These are phyloP conservation scores for Oreonectes daqikongensis DNA, from an alignment of 2,797 vertebrate species.

Conservation along the genomic window DNA sequence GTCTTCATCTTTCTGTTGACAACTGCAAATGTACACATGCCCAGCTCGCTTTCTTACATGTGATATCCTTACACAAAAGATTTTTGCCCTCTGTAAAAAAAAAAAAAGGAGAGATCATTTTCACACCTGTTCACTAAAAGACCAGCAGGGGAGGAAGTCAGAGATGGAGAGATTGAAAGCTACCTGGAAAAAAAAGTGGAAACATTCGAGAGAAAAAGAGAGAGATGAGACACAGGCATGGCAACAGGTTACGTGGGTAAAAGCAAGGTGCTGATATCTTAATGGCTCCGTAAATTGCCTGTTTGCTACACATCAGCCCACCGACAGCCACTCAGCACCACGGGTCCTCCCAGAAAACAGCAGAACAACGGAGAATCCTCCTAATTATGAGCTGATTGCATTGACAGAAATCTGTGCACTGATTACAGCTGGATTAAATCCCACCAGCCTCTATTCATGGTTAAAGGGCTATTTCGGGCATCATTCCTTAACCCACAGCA, in stretches of 20 bases:
- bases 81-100: slow-evolving; percentile 12
- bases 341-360: slow-evolving; percentile 39
- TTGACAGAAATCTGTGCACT: slow-evolving; percentile 39
- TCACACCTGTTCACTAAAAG: slow-evolving; percentile 41
- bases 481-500: slow-evolving; percentile 6
- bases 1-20: slow-evolving; percentile 55
- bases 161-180: slow-evolving; percentile 2
- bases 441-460: slow-evolving; percentile 23
- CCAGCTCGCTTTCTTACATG: slow-evolving; percentile 56
- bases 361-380: slow-evolving; percentile 42
- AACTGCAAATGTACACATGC: slow-evolving; percentile 48
- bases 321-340: slow-evolving; percentile 41
- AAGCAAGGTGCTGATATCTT: slow-evolving; percentile 44
- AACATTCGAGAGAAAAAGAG: background rate
- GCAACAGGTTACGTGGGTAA: slow-evolving; percentile 38
- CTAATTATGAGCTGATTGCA: slow-evolving; percentile 49
- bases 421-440: slow-evolving; percentile 41
- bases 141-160: slow-evolving; percentile 10
- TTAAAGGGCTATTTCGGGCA: slow-evolving; percentile 35
- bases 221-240: slow-evolving; percentile 30
- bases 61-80: slow-evolving; percentile 44
- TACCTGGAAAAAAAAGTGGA: background rate
- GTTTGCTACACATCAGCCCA: slow-evolving; percentile 48
- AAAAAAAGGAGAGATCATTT: slow-evolving; percentile 24
- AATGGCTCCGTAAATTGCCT: slow-evolving; percentile 48